Percentiles rank a stretch among this genome's conserved stretches.
These are phyloP conservation scores for Phymanthus crucifer DNA, from an alignment of 92 coral and sea anemone genomes.

Conservation along the genomic window DNA sequence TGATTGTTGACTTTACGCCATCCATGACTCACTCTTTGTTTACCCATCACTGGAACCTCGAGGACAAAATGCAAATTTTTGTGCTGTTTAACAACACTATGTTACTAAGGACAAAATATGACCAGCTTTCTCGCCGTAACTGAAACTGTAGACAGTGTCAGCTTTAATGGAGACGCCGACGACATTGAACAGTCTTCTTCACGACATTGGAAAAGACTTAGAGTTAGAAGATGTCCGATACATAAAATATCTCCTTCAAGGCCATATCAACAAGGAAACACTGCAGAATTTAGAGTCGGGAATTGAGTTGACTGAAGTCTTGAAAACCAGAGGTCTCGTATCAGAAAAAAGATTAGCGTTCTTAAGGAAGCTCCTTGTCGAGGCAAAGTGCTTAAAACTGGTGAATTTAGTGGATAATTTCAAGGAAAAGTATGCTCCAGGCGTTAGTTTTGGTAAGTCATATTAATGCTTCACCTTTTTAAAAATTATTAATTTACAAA, in stretches of 20 bases:
- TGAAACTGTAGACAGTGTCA: slow-evolving; percentile 24
- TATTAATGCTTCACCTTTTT: not conserved
- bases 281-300: slow-evolving; percentile 82
- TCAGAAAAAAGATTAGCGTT: slow-evolving; percentile 80
- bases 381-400: slow-evolving; percentile 75
- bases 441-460: slow-evolving; percentile 56
- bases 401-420: slow-evolving; percentile 78
- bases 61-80: slow-evolving; percentile 20
- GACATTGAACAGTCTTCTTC: slow-evolving; percentile 54
- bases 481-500: slow-evolving; percentile 10
- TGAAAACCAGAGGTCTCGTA: slow-evolving; percentile 80
- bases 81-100: slow-evolving; percentile 14
- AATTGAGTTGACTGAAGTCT: slow-evolving; percentile 59
- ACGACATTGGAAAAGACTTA: slow-evolving; percentile 65
- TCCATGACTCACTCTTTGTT: slow-evolving; percentile 31
- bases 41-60: slow-evolving; percentile 14
- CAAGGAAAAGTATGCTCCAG: slow-evolving; percentile 58
- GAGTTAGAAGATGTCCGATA: slow-evolving; percentile 62
- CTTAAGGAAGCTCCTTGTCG: slow-evolving; percentile 82
- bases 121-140: not conserved
- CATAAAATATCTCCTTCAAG: slow-evolving; percentile 83
- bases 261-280: slow-evolving; percentile 86
- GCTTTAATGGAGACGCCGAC: slow-evolving; percentile 34
- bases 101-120: slow-evolving; percentile 18
- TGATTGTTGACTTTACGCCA: slow-evolving; percentile 21